Evolutionary conservation across 2,113 vertebrate species (phyloP), one percentile per base, ranked within the genome.

Genomic region (Edolisoma coerulescens): DNA sequence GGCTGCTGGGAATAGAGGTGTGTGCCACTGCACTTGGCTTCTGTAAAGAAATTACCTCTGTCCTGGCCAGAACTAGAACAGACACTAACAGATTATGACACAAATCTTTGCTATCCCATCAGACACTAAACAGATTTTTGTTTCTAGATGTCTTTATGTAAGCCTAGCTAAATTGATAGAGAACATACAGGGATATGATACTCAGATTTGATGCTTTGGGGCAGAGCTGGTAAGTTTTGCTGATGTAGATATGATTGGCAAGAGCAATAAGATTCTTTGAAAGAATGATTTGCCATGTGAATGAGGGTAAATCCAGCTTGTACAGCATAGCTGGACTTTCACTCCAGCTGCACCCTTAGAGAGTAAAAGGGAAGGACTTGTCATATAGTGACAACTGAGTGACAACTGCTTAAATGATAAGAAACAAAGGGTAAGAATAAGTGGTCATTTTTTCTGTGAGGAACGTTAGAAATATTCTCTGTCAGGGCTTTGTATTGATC

Each of bases 61-160:
- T 27, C 12, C 50, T 65, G 35, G 50, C 32, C 0, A 0, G 21
- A 80, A 11, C 50, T 42, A 37, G 59, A 56, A 18, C 18, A 73
- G 35, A 6, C 32, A 33, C 20, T 61, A 30, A 53, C 30, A 28
- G 26, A 73, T 56, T 56, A 22, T 37, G 44, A 50, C 54, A 50
- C 22, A 65, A 41, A 74, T 37, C 6, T 61, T 88, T 22, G 7
- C 18, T 74, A 21, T 13, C 26, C 7, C 2, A 2, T 44, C 41
- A 65, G 45, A 28, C 53, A 4, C 13, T 70, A 73, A 61, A 20
- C 26, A n/a, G 11, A 77, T 35, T 80, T 92, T 69, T 74, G 24
- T 91, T 91, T 78, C 39, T 69, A 39, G 21, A 16, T 63, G 21
- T 42, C 23, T 70, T 87, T 70, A 30, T 0, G 1, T n/a, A 84